Base-by-base conservation (phyloP, 2,113 vertebrate species). In the Hemiscyllium ocellatum region DNA sequence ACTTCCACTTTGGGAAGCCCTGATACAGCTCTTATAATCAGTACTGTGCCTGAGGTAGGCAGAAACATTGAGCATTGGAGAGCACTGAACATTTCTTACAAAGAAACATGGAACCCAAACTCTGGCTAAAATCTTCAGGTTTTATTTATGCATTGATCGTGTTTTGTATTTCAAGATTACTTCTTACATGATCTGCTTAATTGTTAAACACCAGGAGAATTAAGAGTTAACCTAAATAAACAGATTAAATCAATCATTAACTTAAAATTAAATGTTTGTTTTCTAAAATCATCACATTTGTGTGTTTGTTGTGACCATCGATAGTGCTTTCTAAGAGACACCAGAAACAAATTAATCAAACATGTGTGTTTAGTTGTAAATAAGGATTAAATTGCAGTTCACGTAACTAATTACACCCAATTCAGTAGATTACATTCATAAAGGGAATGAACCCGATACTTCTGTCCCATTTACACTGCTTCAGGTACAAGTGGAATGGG, bases 261-360 rank as follows among this genome's bases (percentile, higher is more conserved):
- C 61, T 91, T 91, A 20, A 37, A 66, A 56, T 91, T 26, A 91
- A 93, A 66, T 93, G 56, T 24, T 65, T 19, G 20, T 66, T 93
- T 37, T 93, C 56, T 93, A 20, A 65, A 65, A 65, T 91, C 56
- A 65, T 91, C 56, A 90, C 29, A 61, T 90, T 65, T n/a, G 15
- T 61, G 86, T 89, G 52, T 56, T 33, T 61, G 56, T 93, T 93
- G 22, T 6, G 19, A 93, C 65, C 65, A 37, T 93, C n/a, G 17
- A 65, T 24, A 56, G 52, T 33, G 33, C 65, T 65, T 65, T 91
- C 87, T 61, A 56, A 83, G 15, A 61, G 56, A 91, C 26, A 65
- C 37, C n/a, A 93, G 89, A 93, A 68, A 93, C 61, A 37, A 93
- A 68, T 93, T 93, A 66, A 66, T 76, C 33, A 76, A 76, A 33